Evolutionary conservation across 2,797 vertebrate species (phyloP).

Genomic region (Carduelis carduelis): DNA sequence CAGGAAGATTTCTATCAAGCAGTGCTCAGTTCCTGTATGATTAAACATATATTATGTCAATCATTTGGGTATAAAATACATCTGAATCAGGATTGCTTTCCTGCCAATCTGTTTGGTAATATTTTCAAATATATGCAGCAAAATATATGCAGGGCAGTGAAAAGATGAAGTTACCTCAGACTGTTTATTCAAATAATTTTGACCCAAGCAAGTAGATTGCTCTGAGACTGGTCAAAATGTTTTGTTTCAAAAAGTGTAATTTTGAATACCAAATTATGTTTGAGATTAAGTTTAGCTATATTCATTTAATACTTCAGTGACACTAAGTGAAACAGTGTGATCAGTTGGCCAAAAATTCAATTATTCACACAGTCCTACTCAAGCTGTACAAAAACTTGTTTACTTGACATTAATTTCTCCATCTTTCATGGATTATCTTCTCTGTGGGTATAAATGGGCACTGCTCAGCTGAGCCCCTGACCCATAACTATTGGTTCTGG

Average conservation of each 20-base stretch:
- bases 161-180: not conserved
- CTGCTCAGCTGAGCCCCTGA: not conserved
- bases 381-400: not conserved
- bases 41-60: not conserved
- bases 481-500: not conserved
- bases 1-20: constrained; percentile 49
- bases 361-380: not conserved
- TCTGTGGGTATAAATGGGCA: not conserved
- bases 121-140: not conserved
- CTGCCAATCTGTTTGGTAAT: not conserved
- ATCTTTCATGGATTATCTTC: not conserved
- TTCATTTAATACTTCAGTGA: not conserved
- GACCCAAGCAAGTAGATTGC: not conserved
- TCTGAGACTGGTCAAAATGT: not conserved
- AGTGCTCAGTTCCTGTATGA: not conserved
- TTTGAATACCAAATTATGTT: not conserved
- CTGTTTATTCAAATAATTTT: not conserved
- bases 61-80: not conserved
- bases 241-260: not conserved
- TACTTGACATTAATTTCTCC: not conserved
- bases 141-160: not conserved
- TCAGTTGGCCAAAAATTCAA: not conserved
- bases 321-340: not conserved
- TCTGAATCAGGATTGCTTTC: not conserved
- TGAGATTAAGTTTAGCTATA: not conserved